Evolutionary conservation across 1,140 invertebrate genomes (phyloP).

Genomic region (Habropoda laboriosa): DNA sequence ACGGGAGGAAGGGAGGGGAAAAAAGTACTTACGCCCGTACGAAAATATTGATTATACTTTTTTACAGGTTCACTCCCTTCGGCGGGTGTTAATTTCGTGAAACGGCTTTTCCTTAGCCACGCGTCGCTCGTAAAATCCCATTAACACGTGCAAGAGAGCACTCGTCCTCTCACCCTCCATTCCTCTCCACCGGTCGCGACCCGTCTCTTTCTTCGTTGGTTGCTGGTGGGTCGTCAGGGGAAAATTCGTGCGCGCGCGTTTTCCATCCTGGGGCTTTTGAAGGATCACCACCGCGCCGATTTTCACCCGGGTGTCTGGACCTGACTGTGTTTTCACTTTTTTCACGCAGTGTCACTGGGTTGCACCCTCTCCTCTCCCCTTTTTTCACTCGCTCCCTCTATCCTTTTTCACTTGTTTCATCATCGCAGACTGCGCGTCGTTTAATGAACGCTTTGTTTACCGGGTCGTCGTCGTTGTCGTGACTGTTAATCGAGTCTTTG

Average conservation of each 20-base stretch:
- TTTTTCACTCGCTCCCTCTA: background rate
- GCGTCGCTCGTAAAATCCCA: slow-evolving; percentile 69
- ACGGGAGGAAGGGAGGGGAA: slow-evolving; percentile 14
- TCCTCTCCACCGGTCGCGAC: background rate
- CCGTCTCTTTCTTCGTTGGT: background rate
- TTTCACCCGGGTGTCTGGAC: slow-evolving; percentile 20
- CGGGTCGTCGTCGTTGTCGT: slow-evolving; percentile 25
- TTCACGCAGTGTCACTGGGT: slow-evolving; percentile 28
- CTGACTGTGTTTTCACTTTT: slow-evolving; percentile 37
- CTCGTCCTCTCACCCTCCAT: slow-evolving; percentile 18
- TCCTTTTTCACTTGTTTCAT: background rate
- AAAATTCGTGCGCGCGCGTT: slow-evolving; percentile 39
- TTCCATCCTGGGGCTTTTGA: slow-evolving; percentile 36
- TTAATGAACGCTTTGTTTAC: slow-evolving; percentile 39
- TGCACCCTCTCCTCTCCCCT: background rate
- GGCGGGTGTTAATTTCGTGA: slow-evolving; percentile 70
- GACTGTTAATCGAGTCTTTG: slow-evolving; percentile 29
- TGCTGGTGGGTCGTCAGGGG: background rate
- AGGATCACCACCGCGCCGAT: slow-evolving; percentile 41
- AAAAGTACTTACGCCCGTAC: slow-evolving; percentile 66
- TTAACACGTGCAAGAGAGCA: slow-evolving; percentile 61
- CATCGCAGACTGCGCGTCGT: slow-evolving; percentile 5
- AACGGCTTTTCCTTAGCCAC: slow-evolving; percentile 62
- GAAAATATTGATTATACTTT: slow-evolving; percentile 74
- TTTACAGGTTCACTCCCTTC: slow-evolving; percentile 65